Conservation (phyloP, 2,888 invertebrate species). For the Tanytarsus gracilentus region DNA sequence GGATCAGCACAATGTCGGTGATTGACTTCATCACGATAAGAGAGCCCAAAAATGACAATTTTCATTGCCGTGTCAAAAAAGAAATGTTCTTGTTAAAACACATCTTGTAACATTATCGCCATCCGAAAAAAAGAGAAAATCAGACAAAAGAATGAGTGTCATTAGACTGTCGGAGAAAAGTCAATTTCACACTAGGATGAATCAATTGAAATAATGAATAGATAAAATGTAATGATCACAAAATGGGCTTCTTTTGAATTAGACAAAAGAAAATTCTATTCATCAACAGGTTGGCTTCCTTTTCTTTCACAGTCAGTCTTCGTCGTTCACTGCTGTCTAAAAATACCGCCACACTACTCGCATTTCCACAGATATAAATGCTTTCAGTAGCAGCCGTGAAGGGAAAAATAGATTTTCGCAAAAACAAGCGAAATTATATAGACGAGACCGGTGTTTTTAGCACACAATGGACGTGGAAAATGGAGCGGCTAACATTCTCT, state of each 20-base stretch:
- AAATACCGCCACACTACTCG: too few relatives aligned
- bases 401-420: too few relatives aligned
- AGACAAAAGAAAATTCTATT: conserved; percentile 13
- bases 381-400: too few relatives aligned
- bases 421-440: conserved; percentile 19
- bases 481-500: neutral
- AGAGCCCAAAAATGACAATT: conserved; percentile 12
- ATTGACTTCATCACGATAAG: neutral
- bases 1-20: neutral
- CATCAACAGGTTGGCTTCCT: conserved; percentile 24
- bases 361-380: too few relatives aligned
- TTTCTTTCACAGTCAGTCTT: neutral
- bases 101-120: neutral
- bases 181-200: conserved; percentile 25
- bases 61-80: neutral
- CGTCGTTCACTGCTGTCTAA: too few relatives aligned
- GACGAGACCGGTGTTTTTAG: conserved; percentile 1
- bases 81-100: too few relatives aligned
- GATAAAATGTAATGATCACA: conserved; percentile 11
- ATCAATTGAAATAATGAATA: conserved; percentile 24
- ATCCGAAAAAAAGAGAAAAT: neutral
- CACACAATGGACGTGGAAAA: conserved; percentile 2
- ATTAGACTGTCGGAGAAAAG: too few relatives aligned
- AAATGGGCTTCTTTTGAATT: neutral
- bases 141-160: too few relatives aligned